phyloP scores from a whole-genome alignment of 2,113 vertebrate genomes.

The Lophotis ruficrista region DNA sequence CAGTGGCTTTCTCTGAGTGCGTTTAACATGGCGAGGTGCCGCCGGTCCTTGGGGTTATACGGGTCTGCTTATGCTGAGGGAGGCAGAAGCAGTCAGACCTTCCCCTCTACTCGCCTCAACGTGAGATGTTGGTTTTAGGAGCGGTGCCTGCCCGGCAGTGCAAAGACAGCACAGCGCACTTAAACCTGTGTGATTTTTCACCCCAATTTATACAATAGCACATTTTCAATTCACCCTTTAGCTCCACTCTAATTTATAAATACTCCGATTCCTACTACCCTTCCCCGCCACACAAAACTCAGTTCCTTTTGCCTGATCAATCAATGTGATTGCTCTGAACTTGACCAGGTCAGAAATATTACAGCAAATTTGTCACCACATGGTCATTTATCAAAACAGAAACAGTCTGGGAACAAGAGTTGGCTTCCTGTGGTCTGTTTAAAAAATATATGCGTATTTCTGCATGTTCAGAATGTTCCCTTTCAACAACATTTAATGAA shows the following conservation, averaged over 20 bases:
- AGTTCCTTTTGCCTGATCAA: background rate
- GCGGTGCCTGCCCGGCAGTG: background rate
- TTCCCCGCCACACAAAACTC: background rate
- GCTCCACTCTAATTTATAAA: background rate
- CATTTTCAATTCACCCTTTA: background rate
- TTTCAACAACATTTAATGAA: background rate
- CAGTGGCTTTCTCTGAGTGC: background rate
- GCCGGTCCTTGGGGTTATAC: background rate
- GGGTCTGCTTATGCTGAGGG: background rate
- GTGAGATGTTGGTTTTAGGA: background rate
- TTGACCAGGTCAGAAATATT: background rate
- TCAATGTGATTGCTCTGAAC: background rate
- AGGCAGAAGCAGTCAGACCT: background rate
- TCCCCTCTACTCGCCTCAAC: background rate
- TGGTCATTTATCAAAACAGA: background rate
- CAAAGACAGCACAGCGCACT: background rate
- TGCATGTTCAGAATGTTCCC: background rate
- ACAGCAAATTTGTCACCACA: background rate
- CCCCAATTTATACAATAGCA: background rate
- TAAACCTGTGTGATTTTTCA: background rate
- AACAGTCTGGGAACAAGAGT: background rate
- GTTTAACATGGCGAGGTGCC: background rate
- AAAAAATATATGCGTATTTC: background rate
- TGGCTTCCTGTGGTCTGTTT: background rate
- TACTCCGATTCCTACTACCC: background rate